These are phyloP conservation scores for Sturnira hondurensis DNA, from an alignment of 2,113 vertebrate genomes.

Conservation along the genomic window DNA sequence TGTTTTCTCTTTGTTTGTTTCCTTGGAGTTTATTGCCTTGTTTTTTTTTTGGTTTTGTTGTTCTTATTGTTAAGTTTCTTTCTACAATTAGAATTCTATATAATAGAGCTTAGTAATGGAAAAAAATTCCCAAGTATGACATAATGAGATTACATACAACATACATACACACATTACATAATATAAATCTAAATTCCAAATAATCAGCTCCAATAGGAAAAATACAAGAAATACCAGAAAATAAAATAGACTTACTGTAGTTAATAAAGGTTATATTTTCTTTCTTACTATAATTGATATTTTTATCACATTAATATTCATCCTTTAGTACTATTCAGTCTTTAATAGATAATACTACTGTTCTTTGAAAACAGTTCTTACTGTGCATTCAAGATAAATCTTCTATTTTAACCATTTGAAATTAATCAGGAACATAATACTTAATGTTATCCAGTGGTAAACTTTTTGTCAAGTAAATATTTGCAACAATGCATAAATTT, in stretches of 20 bases:
- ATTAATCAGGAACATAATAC: not conserved
- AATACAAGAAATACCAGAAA: not conserved
- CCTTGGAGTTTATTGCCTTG: not conserved
- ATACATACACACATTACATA: not conserved
- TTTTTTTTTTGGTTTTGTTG: not conserved
- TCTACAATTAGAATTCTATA: not conserved
- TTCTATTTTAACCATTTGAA: conserved; percentile 38
- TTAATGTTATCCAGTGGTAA: not conserved
- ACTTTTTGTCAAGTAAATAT: conserved; percentile 12
- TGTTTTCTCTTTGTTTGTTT: not conserved
- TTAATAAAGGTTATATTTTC: not conserved
- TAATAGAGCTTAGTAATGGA: not conserved
- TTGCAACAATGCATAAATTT: not conserved
- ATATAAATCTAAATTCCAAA: conserved; percentile 9
- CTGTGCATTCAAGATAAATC: not conserved
- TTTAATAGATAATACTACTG: not conserved
- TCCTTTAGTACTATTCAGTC: not conserved
- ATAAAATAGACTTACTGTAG: not conserved
- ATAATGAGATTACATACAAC: not conserved
- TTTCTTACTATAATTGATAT: not conserved
- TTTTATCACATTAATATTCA: not conserved
- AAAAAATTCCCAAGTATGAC: conserved; percentile 5
- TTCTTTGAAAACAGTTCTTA: conserved; percentile 3
- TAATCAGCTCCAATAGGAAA: conserved; percentile 19
- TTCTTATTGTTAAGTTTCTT: not conserved